A percentile compares a stretch with the other conserved stretches of the same genome.
phyloP scores from a whole-genome alignment of 1,140 invertebrate genomes.

The Theocolax elegans region DNA sequence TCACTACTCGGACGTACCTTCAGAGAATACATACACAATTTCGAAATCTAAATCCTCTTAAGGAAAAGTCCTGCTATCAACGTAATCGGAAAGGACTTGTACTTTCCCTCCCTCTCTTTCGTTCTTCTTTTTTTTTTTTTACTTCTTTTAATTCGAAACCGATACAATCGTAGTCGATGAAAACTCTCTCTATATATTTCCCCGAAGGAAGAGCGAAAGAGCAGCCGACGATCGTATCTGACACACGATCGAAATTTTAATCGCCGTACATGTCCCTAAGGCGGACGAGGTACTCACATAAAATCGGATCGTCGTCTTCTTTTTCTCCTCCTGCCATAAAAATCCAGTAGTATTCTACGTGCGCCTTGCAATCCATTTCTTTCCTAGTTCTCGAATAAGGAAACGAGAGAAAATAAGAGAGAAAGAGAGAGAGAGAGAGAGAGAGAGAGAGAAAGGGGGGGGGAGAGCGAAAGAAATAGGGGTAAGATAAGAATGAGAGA shows the following conservation, averaged over 20 bases:
- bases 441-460: neutral
- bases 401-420: neutral
- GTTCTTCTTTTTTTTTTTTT: too few species aligned
- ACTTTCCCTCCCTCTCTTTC: too few species aligned
- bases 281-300: conserved; percentile 15
- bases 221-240: neutral
- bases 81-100: too few species aligned
- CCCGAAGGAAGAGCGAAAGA: neutral
- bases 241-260: conserved; percentile 37
- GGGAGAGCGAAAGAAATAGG: neutral
- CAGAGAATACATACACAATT: too few species aligned
- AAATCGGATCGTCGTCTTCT: conserved; percentile 28
- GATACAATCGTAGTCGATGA: neutral
- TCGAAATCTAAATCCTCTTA: too few species aligned
- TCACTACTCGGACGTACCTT: too few species aligned
- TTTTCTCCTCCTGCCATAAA: conserved; percentile 6
- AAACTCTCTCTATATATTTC: neutral
- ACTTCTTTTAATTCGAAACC: neutral
- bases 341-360: conserved; percentile 24
- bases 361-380: conserved; percentile 23
- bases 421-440: neutral
- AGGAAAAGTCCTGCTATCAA: too few species aligned
- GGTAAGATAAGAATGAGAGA: too few species aligned
- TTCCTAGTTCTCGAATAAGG: neutral
- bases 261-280: conserved; percentile 6